These are phyloP conservation scores for Cyclura pinguis DNA, from an alignment of 2,797 vertebrate species.

Conservation along the genomic window DNA sequence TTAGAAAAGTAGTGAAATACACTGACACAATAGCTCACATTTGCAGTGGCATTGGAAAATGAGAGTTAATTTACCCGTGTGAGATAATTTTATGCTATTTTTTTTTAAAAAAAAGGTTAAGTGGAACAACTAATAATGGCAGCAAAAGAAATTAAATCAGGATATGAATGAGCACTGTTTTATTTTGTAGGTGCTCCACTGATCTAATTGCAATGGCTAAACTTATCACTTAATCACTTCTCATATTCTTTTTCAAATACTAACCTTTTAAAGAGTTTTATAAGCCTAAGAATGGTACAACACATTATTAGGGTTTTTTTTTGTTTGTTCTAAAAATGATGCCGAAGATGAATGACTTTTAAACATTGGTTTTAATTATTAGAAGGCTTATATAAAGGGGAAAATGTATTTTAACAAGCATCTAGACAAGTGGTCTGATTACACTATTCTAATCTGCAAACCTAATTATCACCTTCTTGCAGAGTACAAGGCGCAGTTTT, in stretches of 20 bases:
- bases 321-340: conserved; percentile 61
- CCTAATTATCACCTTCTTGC: conserved; percentile 98
- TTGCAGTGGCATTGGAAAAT: conserved; percentile 71
- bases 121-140: conserved; percentile 73
- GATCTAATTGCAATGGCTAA: conserved; percentile 74
- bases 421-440: conserved; percentile 88
- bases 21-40: conserved; percentile 57
- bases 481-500: conserved; percentile 88
- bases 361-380: conserved; percentile 77
- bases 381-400: conserved; percentile 75
- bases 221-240: conserved; percentile 77
- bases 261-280: conserved; percentile 73
- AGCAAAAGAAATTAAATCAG: conserved; percentile 82
- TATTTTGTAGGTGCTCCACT: conserved; percentile 73
- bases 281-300: conserved; percentile 71
- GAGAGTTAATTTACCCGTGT: conserved; percentile 74
- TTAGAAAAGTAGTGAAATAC: conserved; percentile 47
- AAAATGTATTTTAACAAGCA: conserved; percentile 87
- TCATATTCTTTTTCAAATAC: conserved; percentile 75
- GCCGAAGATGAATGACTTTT: conserved; percentile 70
- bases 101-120: conserved; percentile 76
- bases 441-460: conserved; percentile 96
- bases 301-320: conserved; percentile 62
- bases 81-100: conserved; percentile 74
- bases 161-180: conserved; percentile 79